Conservation (phyloP, 2,113 vertebrate genomes). For the Myrmecophaga tridactyla region DNA sequence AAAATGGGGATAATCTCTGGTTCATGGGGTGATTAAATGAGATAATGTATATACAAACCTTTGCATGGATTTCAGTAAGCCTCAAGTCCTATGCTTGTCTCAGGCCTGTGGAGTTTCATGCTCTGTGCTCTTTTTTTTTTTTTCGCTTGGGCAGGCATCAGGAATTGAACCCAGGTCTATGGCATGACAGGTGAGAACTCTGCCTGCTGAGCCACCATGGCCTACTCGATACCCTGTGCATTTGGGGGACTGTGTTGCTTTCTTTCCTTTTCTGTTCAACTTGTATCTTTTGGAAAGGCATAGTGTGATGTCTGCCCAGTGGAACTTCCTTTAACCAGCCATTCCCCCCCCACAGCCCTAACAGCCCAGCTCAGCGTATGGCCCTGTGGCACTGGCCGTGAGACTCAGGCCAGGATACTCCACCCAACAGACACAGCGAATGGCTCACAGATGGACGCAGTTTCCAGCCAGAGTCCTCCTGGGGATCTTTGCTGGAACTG, state of each 20-base stretch:
- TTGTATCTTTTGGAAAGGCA: background rate
- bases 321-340: background rate
- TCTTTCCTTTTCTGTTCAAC: background rate
- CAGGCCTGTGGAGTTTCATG: background rate
- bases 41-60: too few relatives aligned
- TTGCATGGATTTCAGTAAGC: background rate
- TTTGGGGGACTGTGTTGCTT: background rate
- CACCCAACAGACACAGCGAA: background rate
- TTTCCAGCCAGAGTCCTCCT: background rate
- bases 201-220: too few relatives aligned
- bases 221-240: fast-evolving
- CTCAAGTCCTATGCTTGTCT: background rate
- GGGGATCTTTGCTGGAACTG: background rate
- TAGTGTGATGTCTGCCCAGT: background rate
- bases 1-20: background rate
- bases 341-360: fast-evolving
- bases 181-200: too few relatives aligned
- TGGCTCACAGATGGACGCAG: background rate
- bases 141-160: too few relatives aligned
- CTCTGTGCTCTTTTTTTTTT: background rate
- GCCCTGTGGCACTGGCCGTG: background rate
- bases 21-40: background rate
- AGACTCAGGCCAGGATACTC: background rate
- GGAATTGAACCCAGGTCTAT: too few relatives aligned
- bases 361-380: background rate